Percentiles rank a stretch among this genome's conserved stretches.
Evolutionary conservation across 1,140 invertebrate genomes (phyloP).

Genomic region (Hetaerina americana): DNA sequence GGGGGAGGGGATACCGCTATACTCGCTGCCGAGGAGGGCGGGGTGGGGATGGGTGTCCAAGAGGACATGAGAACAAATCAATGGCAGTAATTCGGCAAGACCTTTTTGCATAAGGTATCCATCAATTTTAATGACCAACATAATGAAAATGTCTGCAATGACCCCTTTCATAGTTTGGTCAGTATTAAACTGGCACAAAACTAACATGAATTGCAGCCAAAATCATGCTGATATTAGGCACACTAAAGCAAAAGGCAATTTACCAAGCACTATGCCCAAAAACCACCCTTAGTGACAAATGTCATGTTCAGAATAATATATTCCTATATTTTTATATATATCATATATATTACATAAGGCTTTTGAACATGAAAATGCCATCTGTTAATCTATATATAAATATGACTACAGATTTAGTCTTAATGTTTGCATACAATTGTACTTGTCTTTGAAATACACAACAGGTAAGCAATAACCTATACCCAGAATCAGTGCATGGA

Average conservation of each 20-base stretch:
- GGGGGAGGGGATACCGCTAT: too few relatives aligned
- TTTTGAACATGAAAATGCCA: not conserved
- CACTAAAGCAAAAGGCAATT: not conserved
- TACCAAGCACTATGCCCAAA: not conserved
- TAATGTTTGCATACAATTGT: constrained; percentile 6
- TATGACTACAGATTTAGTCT: constrained; percentile 4
- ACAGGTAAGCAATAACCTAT: constrained; percentile 1
- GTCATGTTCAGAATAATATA: constrained; percentile 2
- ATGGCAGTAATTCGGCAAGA: too few relatives aligned
- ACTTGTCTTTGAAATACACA: constrained; percentile 2
- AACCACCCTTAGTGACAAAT: not conserved
- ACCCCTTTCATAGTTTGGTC: not conserved
- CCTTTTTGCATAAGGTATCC: too few relatives aligned
- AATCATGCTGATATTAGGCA: not conserved
- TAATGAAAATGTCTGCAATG: not conserved
- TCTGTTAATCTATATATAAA: constrained; percentile 1
- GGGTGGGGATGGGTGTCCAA: too few relatives aligned
- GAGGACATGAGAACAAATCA: not conserved
- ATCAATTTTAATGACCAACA: too few relatives aligned
- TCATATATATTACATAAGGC: not conserved
- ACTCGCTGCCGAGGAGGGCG: too few relatives aligned
- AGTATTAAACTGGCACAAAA: not conserved
- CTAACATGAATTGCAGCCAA: not conserved
- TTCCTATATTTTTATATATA: not conserved
- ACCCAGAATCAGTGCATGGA: constrained; percentile 3